Conservation (phyloP, 2,113 vertebrate genomes). For the Gobiocypris rarus region DNA sequence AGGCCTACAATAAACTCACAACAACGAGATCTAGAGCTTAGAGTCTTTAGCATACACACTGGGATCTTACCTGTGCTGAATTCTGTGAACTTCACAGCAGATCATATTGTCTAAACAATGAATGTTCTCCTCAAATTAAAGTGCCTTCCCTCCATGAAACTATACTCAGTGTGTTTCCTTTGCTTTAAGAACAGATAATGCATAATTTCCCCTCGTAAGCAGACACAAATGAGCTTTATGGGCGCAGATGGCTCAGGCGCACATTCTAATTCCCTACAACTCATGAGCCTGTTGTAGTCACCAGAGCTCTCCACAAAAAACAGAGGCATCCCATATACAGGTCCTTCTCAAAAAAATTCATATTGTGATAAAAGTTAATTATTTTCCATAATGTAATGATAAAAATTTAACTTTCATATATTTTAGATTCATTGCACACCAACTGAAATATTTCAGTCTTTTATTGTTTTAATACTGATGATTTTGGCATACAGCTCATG, state of each 20-base stretch:
- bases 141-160: background rate
- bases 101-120: background rate
- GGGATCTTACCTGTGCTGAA: conserved; percentile 26
- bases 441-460: no score
- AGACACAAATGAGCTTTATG: conserved; percentile 74
- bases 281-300: background rate
- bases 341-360: no score
- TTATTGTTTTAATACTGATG: no score
- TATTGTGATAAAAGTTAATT: no score
- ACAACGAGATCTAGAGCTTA: background rate
- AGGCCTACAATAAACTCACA: background rate
- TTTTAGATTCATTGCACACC: no score
- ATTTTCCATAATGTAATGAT: no score
- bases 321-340: background rate
- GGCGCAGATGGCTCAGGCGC: conserved; percentile 62
- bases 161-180: conserved; percentile 37
- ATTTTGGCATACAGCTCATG: no score
- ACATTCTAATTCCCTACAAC: conserved; percentile 58
- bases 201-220: conserved; percentile 71
- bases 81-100: background rate
- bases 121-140: background rate
- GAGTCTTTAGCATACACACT: background rate
- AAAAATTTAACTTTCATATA: no score
- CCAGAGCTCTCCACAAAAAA: conserved; percentile 36
- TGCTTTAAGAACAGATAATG: conserved; percentile 65